Evolutionary conservation across 2,113 vertebrate genomes (phyloP), one percentile per base, ranked within the genome.

Genomic region (Rhynchopsitta pachyrhyncha): DNA sequence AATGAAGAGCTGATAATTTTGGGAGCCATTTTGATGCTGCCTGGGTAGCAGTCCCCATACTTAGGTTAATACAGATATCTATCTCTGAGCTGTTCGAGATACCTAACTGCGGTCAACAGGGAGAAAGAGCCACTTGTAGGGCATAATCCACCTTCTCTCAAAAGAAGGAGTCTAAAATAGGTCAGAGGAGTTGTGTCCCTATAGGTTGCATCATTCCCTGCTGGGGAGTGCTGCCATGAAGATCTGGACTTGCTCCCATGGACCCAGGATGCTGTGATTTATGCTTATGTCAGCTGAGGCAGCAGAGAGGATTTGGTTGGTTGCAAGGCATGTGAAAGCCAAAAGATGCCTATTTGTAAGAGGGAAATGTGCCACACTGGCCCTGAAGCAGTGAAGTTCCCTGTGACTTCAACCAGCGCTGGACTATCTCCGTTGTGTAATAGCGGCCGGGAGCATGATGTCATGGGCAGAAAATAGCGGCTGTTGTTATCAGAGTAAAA

Each of bases 381-480:
- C 86, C 31, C 50, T 29, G 81, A 46, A 50, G 50, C 70, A 28
- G 57, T 67, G 16, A 52, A 68, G 44, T 31, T 35, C 64, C 86
- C 68, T 0, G 0, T 11, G 10, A 17, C 35, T 81, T 68, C 69
- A 75, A 33, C 82, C 69, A n/a, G 64, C 20, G 0, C 77, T 80
- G 64, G 42, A 12, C 60, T 44, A 4, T 35, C 81, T 81, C 70
- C 2, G 3, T 64, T 47, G 86, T 76, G 86, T 7, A 9, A 4
- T 19, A 50, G 55, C 7, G 0, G 23, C 11, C 3, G 53, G 81
- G 69, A 84, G 74, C 9, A 3, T 92, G 94, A 93, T 77, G 93
- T 94, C 90, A 93, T 1, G 71, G 90, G 68, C 85, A 90, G 87
- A 94, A 97, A 96, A 96, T 83, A 94, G 71, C 17, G 12, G 73